A percentile compares a stretch with the other conserved stretches of the same genome.
Conservation (phyloP, 2,113 vertebrate genomes). For the Caracal caracal region DNA sequence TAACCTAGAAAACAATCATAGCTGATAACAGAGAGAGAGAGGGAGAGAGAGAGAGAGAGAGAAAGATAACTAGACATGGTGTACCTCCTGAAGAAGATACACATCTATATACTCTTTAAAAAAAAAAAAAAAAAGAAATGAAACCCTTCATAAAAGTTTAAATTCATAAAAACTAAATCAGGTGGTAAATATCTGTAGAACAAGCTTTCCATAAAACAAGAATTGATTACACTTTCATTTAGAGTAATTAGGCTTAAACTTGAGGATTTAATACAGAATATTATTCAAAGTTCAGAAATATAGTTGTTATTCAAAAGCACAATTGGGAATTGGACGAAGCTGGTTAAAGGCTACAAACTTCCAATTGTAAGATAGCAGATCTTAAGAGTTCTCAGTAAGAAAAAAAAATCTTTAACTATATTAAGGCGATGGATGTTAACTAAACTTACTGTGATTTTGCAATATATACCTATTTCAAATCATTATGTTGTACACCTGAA, state of each 20-base stretch:
- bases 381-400: not conserved
- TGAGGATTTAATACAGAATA: not conserved
- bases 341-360: not conserved
- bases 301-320: not conserved
- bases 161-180: not conserved
- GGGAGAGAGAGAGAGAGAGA: not conserved
- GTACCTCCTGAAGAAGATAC: not conserved
- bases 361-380: not conserved
- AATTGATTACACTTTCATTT: not conserved
- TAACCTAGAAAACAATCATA: not conserved
- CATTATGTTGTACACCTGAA: not conserved
- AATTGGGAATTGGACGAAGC: not conserved
- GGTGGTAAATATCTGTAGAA: not conserved
- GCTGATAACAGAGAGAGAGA: not conserved
- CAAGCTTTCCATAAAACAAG: not conserved
- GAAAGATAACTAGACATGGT: not conserved
- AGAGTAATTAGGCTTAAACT: not conserved
- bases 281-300: not conserved
- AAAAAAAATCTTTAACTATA: not conserved
- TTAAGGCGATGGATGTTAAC: not conserved
- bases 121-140: not conserved
- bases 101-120: not conserved
- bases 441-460: not conserved
- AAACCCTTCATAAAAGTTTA: not conserved
- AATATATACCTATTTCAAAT: not conserved